A percentile compares a stretch with the other conserved stretches of the same genome.
Evolutionary conservation across 2,113 vertebrate species (phyloP).

Genomic region (Mormyrus iriodes): DNA sequence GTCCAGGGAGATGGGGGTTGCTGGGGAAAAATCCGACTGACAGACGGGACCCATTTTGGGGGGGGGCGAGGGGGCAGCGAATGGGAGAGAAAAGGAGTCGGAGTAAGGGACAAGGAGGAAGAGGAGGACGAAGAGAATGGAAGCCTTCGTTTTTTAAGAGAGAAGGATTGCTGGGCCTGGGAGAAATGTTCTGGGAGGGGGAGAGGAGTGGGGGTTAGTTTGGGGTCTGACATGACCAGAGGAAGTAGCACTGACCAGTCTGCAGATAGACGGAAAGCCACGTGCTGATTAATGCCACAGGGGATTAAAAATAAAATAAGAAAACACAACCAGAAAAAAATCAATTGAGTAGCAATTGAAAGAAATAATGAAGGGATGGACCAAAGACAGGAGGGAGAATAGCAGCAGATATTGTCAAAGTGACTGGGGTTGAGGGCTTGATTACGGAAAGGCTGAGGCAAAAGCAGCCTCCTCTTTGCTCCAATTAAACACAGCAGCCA

Average conservation of each 20-base stretch:
- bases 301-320: neutral
- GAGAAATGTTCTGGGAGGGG: conserved; percentile 73
- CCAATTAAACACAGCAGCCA: neutral
- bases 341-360: neutral
- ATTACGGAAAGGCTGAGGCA: neutral
- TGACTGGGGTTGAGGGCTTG: neutral
- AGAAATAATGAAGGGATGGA: neutral
- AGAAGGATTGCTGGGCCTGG: conserved; percentile 76
- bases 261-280: neutral
- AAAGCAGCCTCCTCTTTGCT: neutral
- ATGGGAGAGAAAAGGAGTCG: conserved; percentile 45
- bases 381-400: neutral
- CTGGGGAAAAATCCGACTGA: conserved; percentile 70
- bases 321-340: neutral
- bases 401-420: neutral
- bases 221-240: conserved; percentile 60
- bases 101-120: conserved; percentile 51
- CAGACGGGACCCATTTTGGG: conserved; percentile 62
- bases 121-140: conserved; percentile 55
- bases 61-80: conserved; percentile 66
- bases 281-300: neutral
- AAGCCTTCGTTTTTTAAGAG: conserved; percentile 65
- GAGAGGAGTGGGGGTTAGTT: conserved; percentile 54
- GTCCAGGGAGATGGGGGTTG: conserved; percentile 59
- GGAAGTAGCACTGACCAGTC: neutral